Base-by-base conservation (phyloP, 2,888 invertebrate genomes). In the Chrysopilus asiliformis region DNA sequence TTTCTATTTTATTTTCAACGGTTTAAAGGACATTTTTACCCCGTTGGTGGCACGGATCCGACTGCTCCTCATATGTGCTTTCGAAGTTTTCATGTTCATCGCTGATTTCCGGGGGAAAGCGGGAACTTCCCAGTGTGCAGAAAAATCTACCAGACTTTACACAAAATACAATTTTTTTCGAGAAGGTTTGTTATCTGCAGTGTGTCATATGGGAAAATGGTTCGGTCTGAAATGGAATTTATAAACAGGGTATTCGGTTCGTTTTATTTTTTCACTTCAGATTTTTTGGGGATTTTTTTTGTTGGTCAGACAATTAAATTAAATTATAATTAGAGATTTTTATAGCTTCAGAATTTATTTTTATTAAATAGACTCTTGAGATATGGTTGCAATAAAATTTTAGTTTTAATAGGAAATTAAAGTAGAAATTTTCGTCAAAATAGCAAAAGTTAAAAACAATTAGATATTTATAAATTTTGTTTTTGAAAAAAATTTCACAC, bases 181-280 rank as follows among this genome's bases (percentile, higher is more conserved):
- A 28, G 12, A 19, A 29, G 35, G 17, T 35, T 30, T 34, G 34
- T 32, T 41, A 34, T 41, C 38, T 41, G 35, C 34, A 24, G 26
- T 26, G 26, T 27, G 32, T 32, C 41, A 41, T 41, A 38, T 41
- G 32, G 29, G 32, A 35, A 34, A 27, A 38, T 13, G 24, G 27
- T 31, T 31, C 24, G 27, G 15, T 32, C 27, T 24, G 38, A 38
- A 38, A 41, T 38, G 38, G 41, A 41, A 41, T 41, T 38, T 41
- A 38, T 41, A 41, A 41, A 33, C 32, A 41, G 40, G 17, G 19
- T 27, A 26, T 6, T 19, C 30, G 25, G n/a, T n/a, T n/a, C 20
- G 6, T 18, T 4, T 17, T 27, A 20, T 28, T 13, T n/a, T 35
- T 16, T 17, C 3, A 28, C 10, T 35, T n/a, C n/a, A n/a, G n/a